Conservation (phyloP, 2,113 vertebrate species). For the Scomber scombrus region DNA sequence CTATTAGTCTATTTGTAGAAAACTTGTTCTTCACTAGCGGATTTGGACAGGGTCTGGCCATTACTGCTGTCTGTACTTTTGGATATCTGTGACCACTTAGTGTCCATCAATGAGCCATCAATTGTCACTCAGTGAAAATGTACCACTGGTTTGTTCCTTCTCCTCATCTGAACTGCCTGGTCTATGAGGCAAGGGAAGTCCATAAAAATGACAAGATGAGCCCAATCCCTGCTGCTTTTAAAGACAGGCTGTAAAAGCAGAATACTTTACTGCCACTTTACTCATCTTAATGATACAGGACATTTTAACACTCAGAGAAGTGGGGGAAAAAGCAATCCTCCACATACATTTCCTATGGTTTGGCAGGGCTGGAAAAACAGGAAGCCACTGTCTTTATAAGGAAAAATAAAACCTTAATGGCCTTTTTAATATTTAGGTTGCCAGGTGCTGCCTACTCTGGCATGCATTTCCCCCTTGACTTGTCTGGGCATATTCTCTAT, state of each 20-base stretch:
- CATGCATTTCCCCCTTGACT: constrained; percentile 56
- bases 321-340: neutral
- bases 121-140: constrained; percentile 23
- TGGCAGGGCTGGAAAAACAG: constrained; percentile 60
- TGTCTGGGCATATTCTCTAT: constrained; percentile 24
- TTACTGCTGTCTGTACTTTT: neutral
- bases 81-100: neutral
- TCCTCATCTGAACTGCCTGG: constrained; percentile 32
- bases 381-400: constrained; percentile 67
- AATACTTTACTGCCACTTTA: constrained; percentile 70
- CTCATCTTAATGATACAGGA: constrained; percentile 63
- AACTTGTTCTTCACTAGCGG: neutral
- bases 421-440: constrained; percentile 78
- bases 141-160: constrained; percentile 22
- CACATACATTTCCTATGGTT: constrained; percentile 30
- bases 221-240: constrained; percentile 64
- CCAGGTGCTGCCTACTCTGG: constrained; percentile 62
- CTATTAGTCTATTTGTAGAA: neutral
- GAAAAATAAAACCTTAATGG: constrained; percentile 69
- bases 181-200: constrained; percentile 58
- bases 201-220: constrained; percentile 71
- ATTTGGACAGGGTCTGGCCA: neutral
- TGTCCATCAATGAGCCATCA: constrained; percentile 12
- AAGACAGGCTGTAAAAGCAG: constrained; percentile 71
- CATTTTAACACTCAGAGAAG: constrained; percentile 42